Evolutionary conservation across 2,888 invertebrate species (phyloP), one percentile per base, ranked within the genome.

Genomic region (Lepidochrysops patricia): DNA sequence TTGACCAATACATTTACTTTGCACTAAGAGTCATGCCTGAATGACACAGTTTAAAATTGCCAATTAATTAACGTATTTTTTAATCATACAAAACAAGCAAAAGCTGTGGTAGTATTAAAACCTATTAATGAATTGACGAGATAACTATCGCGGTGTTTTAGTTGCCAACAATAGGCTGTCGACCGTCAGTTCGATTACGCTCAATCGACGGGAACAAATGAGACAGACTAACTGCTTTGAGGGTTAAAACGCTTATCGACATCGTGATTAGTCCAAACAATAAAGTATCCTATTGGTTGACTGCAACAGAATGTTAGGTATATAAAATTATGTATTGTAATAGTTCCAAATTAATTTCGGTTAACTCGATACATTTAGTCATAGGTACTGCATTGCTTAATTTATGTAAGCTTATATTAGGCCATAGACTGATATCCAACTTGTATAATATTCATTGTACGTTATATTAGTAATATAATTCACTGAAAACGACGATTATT

Each of bases 221-320:
- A 23, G 43, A 43, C 43, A 43, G 43, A 43, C 43, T 43, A 43
- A 43, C 43, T 43, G 43, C 43, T 43, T 43, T 43, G 43, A 43
- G 43, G 43, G 43, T 43, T 43, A 43, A 43, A 43, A 43, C 43
- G 43, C 19, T 43, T 43, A 43, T 43, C 12, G 43, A 23, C 9
- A 23, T 43, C 43, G 43, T 43, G 43, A 43, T 43, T 43, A 43
- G 43, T 43, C 9, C 43, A 43, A 43, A 43, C 19, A 43, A 19
- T 43, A 43, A 9, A 9, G 23, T 43, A 43, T 12, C 19, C 19
- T 19, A 19, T 7, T 15, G 7, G 37, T 23, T 9, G 19, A 43
- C 19, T 23, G 19, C 43, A 12, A 43, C 12, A 1, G 9, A 19
- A 9, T 43, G 23, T 43, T 43, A 9, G 37, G 15, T 43, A 43